Evolutionary conservation across 2,113 vertebrate genomes (phyloP).

Genomic region (Cebus imitator): DNA sequence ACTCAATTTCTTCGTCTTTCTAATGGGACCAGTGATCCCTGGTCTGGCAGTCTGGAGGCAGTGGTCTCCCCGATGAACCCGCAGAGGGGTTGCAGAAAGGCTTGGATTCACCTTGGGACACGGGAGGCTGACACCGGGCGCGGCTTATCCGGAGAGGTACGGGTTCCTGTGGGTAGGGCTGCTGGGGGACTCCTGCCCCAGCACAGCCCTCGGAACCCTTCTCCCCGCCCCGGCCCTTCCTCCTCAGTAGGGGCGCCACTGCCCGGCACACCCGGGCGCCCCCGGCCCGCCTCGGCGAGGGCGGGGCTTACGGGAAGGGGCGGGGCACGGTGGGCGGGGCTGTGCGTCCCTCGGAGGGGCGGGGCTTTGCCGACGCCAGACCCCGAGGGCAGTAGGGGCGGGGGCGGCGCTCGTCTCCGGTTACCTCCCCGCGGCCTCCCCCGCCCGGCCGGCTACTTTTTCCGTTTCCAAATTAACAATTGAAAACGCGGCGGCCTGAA

Average conservation of each 20-base stretch:
- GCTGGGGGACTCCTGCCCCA: neutral
- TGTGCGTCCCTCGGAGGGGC: accelerated
- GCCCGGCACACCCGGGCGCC: accelerated
- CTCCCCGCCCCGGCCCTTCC: neutral
- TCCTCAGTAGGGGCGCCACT: accelerated
- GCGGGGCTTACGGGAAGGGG: neutral
- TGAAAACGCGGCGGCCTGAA: slow-evolving; percentile 77
- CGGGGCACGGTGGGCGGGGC: neutral
- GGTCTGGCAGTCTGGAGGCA: neutral
- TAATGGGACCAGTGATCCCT: neutral
- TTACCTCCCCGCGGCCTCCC: slow-evolving; percentile 64
- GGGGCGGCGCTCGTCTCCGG: slow-evolving; percentile 5
- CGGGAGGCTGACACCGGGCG: neutral
- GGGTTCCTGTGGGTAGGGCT: neutral
- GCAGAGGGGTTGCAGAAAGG: neutral
- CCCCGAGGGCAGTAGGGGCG: neutral
- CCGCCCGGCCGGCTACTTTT: slow-evolving; percentile 68
- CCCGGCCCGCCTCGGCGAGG: neutral
- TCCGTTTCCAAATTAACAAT: slow-evolving; percentile 80
- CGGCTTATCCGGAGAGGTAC: neutral
- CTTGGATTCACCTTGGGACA: slow-evolving; percentile 59
- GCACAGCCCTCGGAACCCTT: accelerated
- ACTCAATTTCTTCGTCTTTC: slow-evolving; percentile 44
- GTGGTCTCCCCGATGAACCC: neutral
- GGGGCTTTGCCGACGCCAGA: neutral